Percentiles rank a stretch among this genome's conserved stretches.
Conservation (phyloP, 2,888 invertebrate species). For the Tipula confusa region DNA sequence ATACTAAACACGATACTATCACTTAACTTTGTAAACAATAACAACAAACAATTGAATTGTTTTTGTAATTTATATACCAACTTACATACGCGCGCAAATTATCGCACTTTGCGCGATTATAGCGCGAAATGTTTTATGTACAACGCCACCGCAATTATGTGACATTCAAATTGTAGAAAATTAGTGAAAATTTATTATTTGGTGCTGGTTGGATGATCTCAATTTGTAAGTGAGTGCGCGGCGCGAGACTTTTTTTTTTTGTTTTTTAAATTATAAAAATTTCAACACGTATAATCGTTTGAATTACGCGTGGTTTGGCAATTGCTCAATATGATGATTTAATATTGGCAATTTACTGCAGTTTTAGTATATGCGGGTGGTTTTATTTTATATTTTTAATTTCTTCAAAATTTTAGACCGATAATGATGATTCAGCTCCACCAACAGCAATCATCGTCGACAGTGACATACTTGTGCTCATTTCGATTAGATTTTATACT, state of each 20-base stretch:
- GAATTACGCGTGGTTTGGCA: too few relatives aligned
- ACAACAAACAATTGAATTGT: background rate
- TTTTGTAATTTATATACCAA: background rate
- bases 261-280: background rate
- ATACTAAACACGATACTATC: constrained; percentile 39
- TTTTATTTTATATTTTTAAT: too few relatives aligned
- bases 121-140: background rate
- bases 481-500: too few relatives aligned
- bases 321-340: too few relatives aligned
- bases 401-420: too few relatives aligned
- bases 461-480: too few relatives aligned
- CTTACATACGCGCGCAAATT: background rate
- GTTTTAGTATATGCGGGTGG: too few relatives aligned
- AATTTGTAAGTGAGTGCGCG: background rate
- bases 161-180: background rate
- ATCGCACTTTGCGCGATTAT: background rate
- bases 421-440: too few relatives aligned
- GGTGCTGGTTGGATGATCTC: background rate
- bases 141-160: background rate
- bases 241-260: too few relatives aligned
- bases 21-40: background rate
- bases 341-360: too few relatives aligned
- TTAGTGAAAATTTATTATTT: background rate
- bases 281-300: too few relatives aligned
- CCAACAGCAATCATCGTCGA: too few relatives aligned